These are phyloP conservation scores for Eurypyga helias DNA, from an alignment of 2,113 vertebrate species.

Conservation along the genomic window DNA sequence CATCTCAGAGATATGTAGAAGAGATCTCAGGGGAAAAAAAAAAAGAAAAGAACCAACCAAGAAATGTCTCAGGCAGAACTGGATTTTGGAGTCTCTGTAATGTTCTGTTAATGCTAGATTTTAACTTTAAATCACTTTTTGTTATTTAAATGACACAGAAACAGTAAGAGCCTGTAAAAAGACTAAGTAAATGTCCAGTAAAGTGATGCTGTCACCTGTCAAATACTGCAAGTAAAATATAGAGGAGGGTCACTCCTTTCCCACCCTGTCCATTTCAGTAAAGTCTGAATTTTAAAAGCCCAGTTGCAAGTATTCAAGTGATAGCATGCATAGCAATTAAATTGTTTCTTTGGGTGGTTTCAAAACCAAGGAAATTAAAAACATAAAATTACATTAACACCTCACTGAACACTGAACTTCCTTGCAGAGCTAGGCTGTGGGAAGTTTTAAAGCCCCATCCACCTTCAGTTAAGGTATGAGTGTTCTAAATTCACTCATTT, in stretches of 20 bases:
- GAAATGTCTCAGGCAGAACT: background rate
- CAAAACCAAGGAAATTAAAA: slow-evolving; percentile 27
- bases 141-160: background rate
- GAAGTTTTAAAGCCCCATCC: background rate
- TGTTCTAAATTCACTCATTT: background rate
- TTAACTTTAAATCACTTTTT: background rate
- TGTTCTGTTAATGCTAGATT: background rate
- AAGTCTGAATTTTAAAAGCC: background rate
- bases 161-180: background rate
- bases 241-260: background rate
- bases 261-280: background rate
- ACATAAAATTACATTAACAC: slow-evolving; percentile 9
- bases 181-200: background rate
- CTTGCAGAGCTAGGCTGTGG: background rate
- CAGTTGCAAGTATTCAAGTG: background rate
- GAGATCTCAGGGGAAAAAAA: background rate
- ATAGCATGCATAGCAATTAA: background rate
- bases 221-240: background rate
- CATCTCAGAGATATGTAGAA: background rate
- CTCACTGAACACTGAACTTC: slow-evolving; percentile 12
- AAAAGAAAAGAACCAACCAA: background rate
- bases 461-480: background rate
- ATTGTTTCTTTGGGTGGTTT: slow-evolving; percentile 15
- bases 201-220: background rate
- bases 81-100: background rate